phyloP scores from a whole-genome alignment of 37 sponge, comb jelly and placozoan species.

The Bolinopsis microptera region DNA sequence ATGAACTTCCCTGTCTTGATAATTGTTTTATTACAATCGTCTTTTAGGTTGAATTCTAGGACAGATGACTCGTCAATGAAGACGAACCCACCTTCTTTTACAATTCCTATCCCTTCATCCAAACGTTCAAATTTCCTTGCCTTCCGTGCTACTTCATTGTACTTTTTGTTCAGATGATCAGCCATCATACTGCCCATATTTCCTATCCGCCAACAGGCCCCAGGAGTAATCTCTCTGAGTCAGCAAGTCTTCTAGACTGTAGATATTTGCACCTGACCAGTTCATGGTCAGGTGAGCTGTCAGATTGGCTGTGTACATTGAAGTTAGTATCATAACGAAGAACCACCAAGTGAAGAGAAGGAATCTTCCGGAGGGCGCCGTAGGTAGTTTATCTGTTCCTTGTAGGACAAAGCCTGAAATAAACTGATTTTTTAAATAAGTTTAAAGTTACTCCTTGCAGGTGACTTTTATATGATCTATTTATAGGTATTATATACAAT shows the following conservation, averaged over 20 bases:
- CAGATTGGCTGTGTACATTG: constrained; percentile 12
- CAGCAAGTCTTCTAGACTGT: not conserved
- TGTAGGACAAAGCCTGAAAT: not conserved
- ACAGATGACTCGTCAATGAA: not conserved
- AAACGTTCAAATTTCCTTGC: not conserved
- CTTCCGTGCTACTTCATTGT: not conserved
- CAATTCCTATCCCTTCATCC: not conserved
- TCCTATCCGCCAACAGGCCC: not conserved
- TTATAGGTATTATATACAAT: too few relatives aligned
- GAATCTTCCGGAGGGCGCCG: not conserved
- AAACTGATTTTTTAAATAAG: too few relatives aligned
- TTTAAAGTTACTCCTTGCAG: too few relatives aligned
- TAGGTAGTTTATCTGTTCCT: not conserved
- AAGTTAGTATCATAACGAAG: not conserved
- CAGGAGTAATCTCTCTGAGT: not conserved
- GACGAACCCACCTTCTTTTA: not conserved
- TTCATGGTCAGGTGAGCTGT: not conserved
- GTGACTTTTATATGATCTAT: too few relatives aligned
- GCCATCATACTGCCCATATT: not conserved
- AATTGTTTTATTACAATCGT: not conserved
- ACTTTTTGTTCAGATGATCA: not conserved
- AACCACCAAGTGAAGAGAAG: not conserved
- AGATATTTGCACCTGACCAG: not conserved
- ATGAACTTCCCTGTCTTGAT: not conserved
- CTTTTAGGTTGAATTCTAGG: not conserved